Base-by-base conservation (phyloP, 2,888 invertebrate species). In the Eupithecia insigniata region DNA sequence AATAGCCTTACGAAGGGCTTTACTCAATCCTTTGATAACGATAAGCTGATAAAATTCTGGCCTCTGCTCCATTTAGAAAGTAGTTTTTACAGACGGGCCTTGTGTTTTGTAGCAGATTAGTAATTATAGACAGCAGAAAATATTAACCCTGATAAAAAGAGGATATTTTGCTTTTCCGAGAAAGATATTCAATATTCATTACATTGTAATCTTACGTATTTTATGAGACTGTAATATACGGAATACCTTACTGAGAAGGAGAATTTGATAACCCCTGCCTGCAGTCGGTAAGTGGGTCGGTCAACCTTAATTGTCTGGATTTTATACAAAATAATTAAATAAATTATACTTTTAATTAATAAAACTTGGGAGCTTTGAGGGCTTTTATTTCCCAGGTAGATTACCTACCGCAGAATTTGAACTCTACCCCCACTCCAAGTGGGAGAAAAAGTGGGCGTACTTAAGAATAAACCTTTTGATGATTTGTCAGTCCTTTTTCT, bases 1-100 rank as follows among this genome's bases (percentile, higher is more conserved):
- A 32, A 62, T 62, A 62, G 61, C 18, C n/a, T 62, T 62, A 62
- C 18, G 4, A 62, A 34, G 61, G 64, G 60, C 60, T 39, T 68
- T 68, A 60, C 67, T 61, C 60, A 60, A 68, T 39, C 28, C 30
- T 68, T 26, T 43, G 30, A 39, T 68, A 68, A 22, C 43, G 67
- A 61, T 61, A 68, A 61, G 43, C 60, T 30, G 67, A 68, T 68
- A 68, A 58, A 7, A 60, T 43, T 14, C 16, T 36, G 39, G 28
- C 28, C 36, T 36, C 28, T 18, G 28, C 30, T n/a, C 43, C 30
- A 68, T 60, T 43, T 18, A 55, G 55, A 58, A 67, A 67, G n/a
- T 62, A 32, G 22, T 34, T 61, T 62, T n/a, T 32, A 62, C 34
- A 62, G 34, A 62, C 18, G 22, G n/a, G 10, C 6, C 32, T 32